Evolutionary conservation across 2,888 invertebrate species (phyloP).

Genomic region (Eulithis testata): DNA sequence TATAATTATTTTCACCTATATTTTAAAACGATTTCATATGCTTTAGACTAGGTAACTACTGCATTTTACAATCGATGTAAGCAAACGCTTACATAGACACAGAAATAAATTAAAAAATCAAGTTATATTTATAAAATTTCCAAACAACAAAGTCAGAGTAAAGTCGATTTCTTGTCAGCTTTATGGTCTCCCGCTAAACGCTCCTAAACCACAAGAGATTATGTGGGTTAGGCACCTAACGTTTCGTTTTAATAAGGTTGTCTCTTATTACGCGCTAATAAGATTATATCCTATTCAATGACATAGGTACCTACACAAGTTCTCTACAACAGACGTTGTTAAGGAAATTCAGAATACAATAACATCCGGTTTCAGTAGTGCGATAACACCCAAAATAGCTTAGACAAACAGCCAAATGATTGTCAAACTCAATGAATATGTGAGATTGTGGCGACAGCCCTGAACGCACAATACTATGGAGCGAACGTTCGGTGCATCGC

Average conservation of each 20-base stretch:
- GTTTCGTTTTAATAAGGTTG: slow-evolving; percentile 38
- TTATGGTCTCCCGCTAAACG: slow-evolving; percentile 36
- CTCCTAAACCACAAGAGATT: slow-evolving; percentile 38
- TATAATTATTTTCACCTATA: too few species aligned
- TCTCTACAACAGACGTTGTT: not conserved
- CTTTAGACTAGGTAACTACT: too few species aligned
- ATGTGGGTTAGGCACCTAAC: slow-evolving; percentile 38
- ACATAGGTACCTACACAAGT: not conserved
- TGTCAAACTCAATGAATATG: slow-evolving; percentile 46
- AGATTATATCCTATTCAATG: slow-evolving; percentile 17
- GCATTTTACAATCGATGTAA: too few species aligned
- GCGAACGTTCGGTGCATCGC: slow-evolving; percentile 45
- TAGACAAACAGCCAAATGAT: slow-evolving; percentile 22
- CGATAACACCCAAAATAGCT: not conserved
- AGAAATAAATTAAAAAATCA: not conserved
- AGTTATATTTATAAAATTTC: slow-evolving; percentile 1
- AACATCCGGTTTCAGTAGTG: slow-evolving; percentile 8
- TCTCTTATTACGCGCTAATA: slow-evolving; percentile 30
- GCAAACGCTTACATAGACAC: too few species aligned
- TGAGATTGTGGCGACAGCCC: slow-evolving; percentile 41
- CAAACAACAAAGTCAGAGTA: slow-evolving; percentile 13
- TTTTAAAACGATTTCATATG: too few species aligned
- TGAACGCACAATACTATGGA: slow-evolving; percentile 43
- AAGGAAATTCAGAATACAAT: slow-evolving; percentile 4
- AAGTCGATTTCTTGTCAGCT: slow-evolving; percentile 31